Base-by-base conservation (phyloP, 1,140 invertebrate genomes). In the Drosophila pandora region DNA sequence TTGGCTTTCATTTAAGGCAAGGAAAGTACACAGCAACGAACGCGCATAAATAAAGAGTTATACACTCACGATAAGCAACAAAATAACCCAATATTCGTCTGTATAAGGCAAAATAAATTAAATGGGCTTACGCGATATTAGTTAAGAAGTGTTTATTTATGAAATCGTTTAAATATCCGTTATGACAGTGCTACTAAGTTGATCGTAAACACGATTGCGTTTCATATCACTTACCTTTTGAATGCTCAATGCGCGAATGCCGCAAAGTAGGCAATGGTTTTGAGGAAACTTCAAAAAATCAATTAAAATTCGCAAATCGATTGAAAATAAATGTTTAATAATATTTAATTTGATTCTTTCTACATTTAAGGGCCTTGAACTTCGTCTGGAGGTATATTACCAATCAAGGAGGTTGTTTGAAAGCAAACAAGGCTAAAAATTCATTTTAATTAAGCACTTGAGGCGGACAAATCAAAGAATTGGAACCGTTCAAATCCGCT, bases 371-470 rank as follows among this genome's bases (percentile, higher is more conserved):
- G 65, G 10, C 63, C 63, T 37, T 69, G 65, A 69, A 69, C 65
- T 9, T 8, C 17, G 50, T 21, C 37, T 48, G 3, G 34, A 56
- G 62, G 63, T 45, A 30, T 6, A 8, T 53, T 45, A 55, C 48
- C 21, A 48, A 45, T 47, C 6, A 13, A 55, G 37, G 22, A 22
- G 8, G 9, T 56, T 17, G 28, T 39, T 69, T 69, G 13, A 39
- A 30, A 25, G 13, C 25, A 64, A 74, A 56, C 48, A 75, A 64
- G 57, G 71, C 52, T 47, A 53, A 74, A 74, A 57, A 64, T 74
- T 45, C 37, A 39, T 50, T 64, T 74, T 65, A 71, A 71, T 71
- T 45, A 32, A 71, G 32, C 37, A 54, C 25, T 41, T 17, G 23
- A 28, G 39, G 3, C n/a, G 30, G 17, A 55, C 32, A 48, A 56